Base-by-base conservation (phyloP, 2,888 invertebrate genomes). In the Alviniconcha strummeri region DNA sequence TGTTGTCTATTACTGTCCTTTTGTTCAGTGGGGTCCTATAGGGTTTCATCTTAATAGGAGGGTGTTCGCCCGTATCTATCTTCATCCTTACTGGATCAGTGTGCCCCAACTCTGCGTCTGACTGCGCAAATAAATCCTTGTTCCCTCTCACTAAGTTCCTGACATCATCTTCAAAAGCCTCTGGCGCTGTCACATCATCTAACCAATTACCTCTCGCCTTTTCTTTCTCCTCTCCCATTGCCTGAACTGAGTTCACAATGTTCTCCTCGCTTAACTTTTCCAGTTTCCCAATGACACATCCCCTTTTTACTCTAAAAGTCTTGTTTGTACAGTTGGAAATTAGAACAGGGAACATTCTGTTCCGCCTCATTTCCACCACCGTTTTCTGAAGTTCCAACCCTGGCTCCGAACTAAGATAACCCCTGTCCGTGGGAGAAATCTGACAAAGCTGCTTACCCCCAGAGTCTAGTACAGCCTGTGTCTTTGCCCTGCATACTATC, bases 321-420 rank as follows among this genome's bases (percentile, higher is more conserved):
- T 81, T 78, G 67, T 85, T 85, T 17, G 84, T 87, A 19, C 78
- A 81, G 69, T 86, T 87, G 1, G 83, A 11, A 11, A 64, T 15
- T 64, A 64, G 15, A 8, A 64, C 64, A 11, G 64, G 64, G 64
- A 11, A 64, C 64, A 11, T 64, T 15, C 64, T 15, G 15, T 15
- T 15, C 15, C 15, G 8, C 9, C 15, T 15, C 64, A 11, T 64
- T 64, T 15, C 15, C 8, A 64, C 64, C 8, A 64, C 15, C 8
- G 64, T 64, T 11, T 64, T 64, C 64, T 8, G 9, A 11, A 64
- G 15, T 15, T 11, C 15, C 64, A 64, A 8, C 15, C 64, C 64
- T 64, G 84, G 83, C 71, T 85, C 76, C 67, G 72, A 60, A 8
- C 13, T 75, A 19, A 84, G n/a, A 74, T 76, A 84, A 67, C 84